Base-by-base conservation (phyloP, 2,113 vertebrate genomes). In the Gobius niger region DNA sequence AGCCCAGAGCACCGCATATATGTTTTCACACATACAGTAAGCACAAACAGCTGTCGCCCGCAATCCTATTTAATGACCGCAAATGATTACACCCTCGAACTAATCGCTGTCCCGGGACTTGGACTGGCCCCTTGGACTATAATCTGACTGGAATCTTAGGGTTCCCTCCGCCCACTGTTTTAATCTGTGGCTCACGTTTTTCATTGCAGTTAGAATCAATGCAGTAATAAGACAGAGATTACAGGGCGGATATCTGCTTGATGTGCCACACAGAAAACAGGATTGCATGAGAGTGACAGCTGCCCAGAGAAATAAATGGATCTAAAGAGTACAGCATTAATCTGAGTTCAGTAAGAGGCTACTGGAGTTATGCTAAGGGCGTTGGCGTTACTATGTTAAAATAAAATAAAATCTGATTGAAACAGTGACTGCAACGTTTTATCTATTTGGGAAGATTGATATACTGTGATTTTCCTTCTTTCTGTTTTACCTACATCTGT, bases 21-120 rank as follows among this genome's bases (percentile, higher is more conserved):
- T 14, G 19, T 53, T 64, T 53, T 64, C n/a, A 51, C 42, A 60
- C 18, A 40, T 10, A 19, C 42, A 64, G 41, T 60, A 40, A 41
- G 71, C 67, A 51, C 63, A 41, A 49, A 59, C 68, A 76, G 50
- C 41, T 65, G 47, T 24, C 9, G 47, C 19, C 13, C 60, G 15
- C 34, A 71, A 77, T 65, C 65, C 18, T 2, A 56, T 49, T 40
- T 70, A 70, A 70, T 70, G 47, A 81, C 50, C 47, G 40, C 79
- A 70, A 68, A 86, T 76, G 77, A 81, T 77, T 82, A 69, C 50
- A 63, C 75, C 57, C 44, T 69, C 72, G 81, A 52, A 64, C 75
- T 53, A 74, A 84, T 77, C 68, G 66, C 61, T 5, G 52, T 72
- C 73, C 51, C 76, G 69, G 47, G 74, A 81, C 65, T 74, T 72